Conservation (phyloP, 2,113 vertebrate species). For the Antechinus stuartii region DNA sequence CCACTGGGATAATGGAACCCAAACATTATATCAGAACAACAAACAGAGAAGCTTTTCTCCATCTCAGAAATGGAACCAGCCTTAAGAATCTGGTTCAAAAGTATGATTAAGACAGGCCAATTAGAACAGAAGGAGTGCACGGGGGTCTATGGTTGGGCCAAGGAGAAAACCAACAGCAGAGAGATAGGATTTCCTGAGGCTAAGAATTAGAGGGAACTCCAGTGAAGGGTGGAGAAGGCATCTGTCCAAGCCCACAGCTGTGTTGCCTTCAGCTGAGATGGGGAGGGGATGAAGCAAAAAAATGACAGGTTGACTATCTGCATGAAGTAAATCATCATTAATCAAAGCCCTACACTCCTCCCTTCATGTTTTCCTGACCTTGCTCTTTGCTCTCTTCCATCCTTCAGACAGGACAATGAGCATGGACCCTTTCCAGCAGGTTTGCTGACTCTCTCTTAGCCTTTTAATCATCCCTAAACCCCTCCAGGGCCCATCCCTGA, state of each 20-base stretch:
- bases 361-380: background rate
- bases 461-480: background rate
- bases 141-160: background rate
- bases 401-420: background rate
- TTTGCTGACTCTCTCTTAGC: background rate
- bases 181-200: background rate
- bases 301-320: background rate
- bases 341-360: constrained; percentile 2
- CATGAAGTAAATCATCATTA: constrained; percentile 5
- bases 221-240: background rate
- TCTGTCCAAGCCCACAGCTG: constrained; percentile 4
- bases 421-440: background rate
- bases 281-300: constrained; percentile 2
- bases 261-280: background rate
- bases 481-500: background rate
- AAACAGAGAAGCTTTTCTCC: background rate
- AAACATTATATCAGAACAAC: background rate
- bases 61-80: background rate
- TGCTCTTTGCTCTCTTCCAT: background rate
- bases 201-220: background rate
- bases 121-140: constrained; percentile 2
- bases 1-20: background rate
- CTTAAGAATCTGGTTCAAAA: constrained; percentile 4
- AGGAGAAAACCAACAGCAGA: constrained; percentile 3
- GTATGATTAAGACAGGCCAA: background rate